These are phyloP conservation scores for Drosophila suboccidentalis DNA, from an alignment of 2,888 invertebrate genomes.

Conservation along the genomic window DNA sequence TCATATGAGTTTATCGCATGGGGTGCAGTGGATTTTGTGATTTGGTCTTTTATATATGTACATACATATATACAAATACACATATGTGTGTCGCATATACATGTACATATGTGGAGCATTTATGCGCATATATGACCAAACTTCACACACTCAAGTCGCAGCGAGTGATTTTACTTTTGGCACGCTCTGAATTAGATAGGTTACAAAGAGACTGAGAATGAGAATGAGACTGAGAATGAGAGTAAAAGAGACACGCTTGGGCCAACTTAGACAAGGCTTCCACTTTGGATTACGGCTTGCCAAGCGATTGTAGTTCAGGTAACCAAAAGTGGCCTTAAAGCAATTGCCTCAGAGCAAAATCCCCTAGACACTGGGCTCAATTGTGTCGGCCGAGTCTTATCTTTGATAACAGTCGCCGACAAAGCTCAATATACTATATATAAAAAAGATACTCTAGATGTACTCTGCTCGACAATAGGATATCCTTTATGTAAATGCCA, in stretches of 20 bases:
- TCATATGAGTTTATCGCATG: conserved; percentile 75
- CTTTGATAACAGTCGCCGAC: conserved; percentile 13
- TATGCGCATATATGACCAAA: conserved; percentile 11
- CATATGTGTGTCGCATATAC: conserved; percentile 16
- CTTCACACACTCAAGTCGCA: conserved; percentile 7
- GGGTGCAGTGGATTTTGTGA: conserved; percentile 73
- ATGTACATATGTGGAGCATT: conserved; percentile 15
- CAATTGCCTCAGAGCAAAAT: conserved; percentile 26
- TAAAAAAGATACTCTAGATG: background rate
- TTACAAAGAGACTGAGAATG: background rate
- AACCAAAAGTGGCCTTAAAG: conserved; percentile 36
- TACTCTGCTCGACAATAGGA: background rate
- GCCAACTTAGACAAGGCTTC: conserved; percentile 63
- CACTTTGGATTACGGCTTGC: conserved; percentile 44
- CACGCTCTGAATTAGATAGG: conserved; percentile 21
- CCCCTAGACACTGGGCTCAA: conserved; percentile 9
- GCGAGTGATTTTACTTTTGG: conserved; percentile 21
- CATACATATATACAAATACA: conserved; percentile 3
- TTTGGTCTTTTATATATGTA: conserved; percentile 68
- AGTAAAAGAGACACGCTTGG: conserved; percentile 29
- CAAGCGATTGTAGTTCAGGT: conserved; percentile 41
- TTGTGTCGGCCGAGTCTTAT: conserved; percentile 38
- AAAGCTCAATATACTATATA: background rate
- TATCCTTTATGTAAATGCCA: background rate
- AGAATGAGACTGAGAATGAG: background rate